These are phyloP conservation scores for Dasysyrphus albostriatus DNA, from an alignment of 2,888 invertebrate genomes.

Conservation along the genomic window DNA sequence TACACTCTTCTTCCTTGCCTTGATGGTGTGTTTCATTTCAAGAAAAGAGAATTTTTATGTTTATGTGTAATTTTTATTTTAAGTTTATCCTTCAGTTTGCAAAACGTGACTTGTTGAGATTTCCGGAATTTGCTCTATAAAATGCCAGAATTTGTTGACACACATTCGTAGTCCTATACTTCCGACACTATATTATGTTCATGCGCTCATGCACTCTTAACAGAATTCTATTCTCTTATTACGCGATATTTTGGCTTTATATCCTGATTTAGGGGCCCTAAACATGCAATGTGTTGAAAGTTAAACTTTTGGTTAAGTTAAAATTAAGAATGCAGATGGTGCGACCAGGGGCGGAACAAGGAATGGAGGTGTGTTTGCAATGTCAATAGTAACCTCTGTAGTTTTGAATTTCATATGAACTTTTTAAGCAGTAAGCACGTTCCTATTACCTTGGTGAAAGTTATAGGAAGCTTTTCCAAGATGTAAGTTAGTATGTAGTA, in stretches of 20 bases:
- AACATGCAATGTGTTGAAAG: background rate
- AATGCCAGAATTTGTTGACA: slow-evolving; percentile 10
- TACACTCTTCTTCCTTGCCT: background rate
- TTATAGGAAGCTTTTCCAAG: no score
- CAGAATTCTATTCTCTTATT: slow-evolving; percentile 8
- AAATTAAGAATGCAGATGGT: background rate
- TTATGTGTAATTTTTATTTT: background rate
- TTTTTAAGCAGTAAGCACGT: no score
- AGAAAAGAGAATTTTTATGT: background rate
- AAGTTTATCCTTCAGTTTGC: slow-evolving; percentile 18
- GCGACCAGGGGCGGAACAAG: background rate
- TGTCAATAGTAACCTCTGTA: no score
- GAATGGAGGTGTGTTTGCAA: no score
- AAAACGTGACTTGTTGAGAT: slow-evolving; percentile 13
- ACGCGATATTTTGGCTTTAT: slow-evolving; percentile 1
- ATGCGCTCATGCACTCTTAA: background rate
- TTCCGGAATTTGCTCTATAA: background rate
- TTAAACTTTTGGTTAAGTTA: background rate
- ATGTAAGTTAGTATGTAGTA: no score
- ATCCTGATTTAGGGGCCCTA: background rate
- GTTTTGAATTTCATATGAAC: no score
- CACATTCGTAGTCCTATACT: background rate
- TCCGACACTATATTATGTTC: background rate
- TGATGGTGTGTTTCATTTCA: background rate
- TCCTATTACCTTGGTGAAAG: no score